Evolutionary conservation across 2,113 vertebrate genomes (phyloP), one percentile per base, ranked within the genome.

Genomic region (Isurus oxyrinchus): DNA sequence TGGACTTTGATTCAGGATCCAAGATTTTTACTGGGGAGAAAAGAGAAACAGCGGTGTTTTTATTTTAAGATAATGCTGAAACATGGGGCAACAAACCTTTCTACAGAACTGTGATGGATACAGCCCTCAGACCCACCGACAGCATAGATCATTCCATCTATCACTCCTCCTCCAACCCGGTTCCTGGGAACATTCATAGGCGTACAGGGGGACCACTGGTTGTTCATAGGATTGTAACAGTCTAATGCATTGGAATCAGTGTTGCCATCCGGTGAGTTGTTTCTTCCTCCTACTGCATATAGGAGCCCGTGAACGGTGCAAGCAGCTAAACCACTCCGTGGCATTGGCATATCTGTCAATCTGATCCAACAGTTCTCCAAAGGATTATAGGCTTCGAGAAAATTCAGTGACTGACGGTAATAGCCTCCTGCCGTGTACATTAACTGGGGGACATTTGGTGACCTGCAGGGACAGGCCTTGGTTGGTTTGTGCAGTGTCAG

Each of bases 151-250:
- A 99, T 97, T 5, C 99, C 98, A 1, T 99, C 99, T 5, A 99
- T 99, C 96, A 99, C 99, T 0, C 99, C 99, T 0, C 99, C 98
- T 0, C 99, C 99, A 0, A 99, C 99, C 8, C 99, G 97, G 97
- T 99, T 99, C 1, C 99, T 98, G 0, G 99, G 98, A 0, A 99
- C 98, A 0, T 98, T 99, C 99, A 99, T 99, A 13, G 99, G 97
- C 0, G 99, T 97, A 0, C 99, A 99, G 0, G 98, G 98, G 0
- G 98, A 98, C 99, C 99, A 99, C 96, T 98, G 98, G 97, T 99
- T 98, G 97, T 98, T 99, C 98, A 99, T 99, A 63, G 99, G 99
- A 96, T 99, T 99, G 97, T 99, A 99, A 96, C 99, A 99, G 95
- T 99, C 99, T 96, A 99, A 96, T 2, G 99, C 97, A 0, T 97